Conservation (phyloP, 2,888 invertebrate species). For the Cotesia congregata region DNA sequence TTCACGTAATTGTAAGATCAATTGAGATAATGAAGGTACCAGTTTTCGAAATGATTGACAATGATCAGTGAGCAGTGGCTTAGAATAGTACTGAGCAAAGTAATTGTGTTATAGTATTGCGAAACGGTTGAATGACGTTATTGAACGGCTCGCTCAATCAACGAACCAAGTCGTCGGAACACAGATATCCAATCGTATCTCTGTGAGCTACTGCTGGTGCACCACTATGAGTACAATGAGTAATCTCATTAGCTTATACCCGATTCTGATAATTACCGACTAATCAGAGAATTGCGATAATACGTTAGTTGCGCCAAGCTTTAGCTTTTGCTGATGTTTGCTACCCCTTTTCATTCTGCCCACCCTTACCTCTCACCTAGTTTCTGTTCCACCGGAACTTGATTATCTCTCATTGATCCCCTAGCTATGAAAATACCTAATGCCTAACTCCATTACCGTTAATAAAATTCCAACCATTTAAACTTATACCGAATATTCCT, state of each 20-base stretch:
- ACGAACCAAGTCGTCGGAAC: slow-evolving; percentile 63
- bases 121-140: slow-evolving; percentile 42
- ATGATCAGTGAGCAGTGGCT: neutral
- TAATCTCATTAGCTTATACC: slow-evolving; percentile 64
- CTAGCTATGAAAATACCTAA: slow-evolving; percentile 34
- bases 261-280: slow-evolving; percentile 64
- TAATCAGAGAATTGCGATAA: slow-evolving; percentile 67
- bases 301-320: slow-evolving; percentile 50
- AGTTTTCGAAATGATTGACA: too few relatives aligned
- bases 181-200: neutral
- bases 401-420: slow-evolving; percentile 58
- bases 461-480: neutral
- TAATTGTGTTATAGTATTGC: neutral
- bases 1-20: neutral
- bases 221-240: slow-evolving; percentile 52
- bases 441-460: neutral
- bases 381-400: slow-evolving; percentile 54
- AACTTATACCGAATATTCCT: neutral
- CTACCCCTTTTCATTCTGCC: slow-evolving; percentile 6
- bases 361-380: slow-evolving; percentile 24
- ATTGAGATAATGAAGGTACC: neutral
- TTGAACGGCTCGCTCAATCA: slow-evolving; percentile 57
- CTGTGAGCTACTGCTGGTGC: neutral
- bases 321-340: slow-evolving; percentile 31
- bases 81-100: neutral